These are phyloP conservation scores for Halictus quadricinctus DNA, from an alignment of 2,888 invertebrate genomes.

Conservation along the genomic window DNA sequence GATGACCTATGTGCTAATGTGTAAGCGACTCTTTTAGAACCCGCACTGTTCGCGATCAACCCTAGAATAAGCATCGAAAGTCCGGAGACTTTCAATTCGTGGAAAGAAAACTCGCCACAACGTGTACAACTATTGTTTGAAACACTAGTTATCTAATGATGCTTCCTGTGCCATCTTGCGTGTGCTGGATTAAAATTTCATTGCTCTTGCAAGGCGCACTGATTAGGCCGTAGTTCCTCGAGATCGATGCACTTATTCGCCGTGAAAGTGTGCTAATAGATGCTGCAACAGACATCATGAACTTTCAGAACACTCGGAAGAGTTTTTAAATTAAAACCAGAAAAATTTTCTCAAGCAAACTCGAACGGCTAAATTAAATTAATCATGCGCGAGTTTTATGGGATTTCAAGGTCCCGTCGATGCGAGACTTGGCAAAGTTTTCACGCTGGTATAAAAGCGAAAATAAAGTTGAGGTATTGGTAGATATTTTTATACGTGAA, in stretches of 20 bases:
- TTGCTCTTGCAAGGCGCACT: conserved; percentile 12
- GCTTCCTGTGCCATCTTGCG: neutral
- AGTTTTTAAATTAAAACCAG: neutral
- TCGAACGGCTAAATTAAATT: neutral
- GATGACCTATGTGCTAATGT: neutral
- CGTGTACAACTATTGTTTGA: conserved; percentile 1
- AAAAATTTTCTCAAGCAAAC: neutral
- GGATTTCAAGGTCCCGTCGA: neutral
- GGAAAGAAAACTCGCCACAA: neutral
- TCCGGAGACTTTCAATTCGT: neutral
- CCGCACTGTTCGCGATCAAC: neutral
- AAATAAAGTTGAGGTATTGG: neutral
- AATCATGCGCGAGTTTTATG: neutral
- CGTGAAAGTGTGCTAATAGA: conserved; percentile 33
- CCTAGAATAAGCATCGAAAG: neutral
- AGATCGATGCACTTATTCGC: conserved; percentile 52
- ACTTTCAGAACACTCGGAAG: neutral
- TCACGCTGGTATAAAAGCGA: neutral
- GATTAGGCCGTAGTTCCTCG: conserved; percentile 10
- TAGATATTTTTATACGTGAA: neutral
- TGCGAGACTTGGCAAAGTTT: neutral
- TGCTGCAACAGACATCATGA: neutral
- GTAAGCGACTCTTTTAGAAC: neutral
- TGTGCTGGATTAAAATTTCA: conserved; percentile 37
- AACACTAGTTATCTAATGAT: conserved; percentile 6